phyloP scores from a whole-genome alignment of 2,797 vertebrate species.

The Poecilia picta region DNA sequence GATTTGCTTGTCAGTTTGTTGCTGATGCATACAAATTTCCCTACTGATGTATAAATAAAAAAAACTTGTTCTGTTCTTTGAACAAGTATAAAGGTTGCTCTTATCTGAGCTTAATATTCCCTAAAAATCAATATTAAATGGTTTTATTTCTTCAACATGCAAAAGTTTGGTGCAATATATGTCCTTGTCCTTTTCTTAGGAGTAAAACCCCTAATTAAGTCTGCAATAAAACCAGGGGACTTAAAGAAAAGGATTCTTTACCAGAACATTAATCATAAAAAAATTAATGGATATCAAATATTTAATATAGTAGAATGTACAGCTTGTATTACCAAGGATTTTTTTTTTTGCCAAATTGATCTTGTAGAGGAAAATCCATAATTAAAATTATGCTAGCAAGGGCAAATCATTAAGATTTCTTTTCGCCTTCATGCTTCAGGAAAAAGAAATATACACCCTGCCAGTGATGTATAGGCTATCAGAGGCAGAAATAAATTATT shows the following conservation, averaged over 20 bases:
- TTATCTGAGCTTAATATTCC: conserved; percentile 49
- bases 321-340: conserved; percentile 83
- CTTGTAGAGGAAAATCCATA: conserved; percentile 85
- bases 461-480: conserved; percentile 83
- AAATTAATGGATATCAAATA: conserved; percentile 86
- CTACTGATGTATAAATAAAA: conserved; percentile 34
- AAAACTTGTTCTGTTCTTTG: conserved; percentile 12
- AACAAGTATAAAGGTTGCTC: conserved; percentile 23
- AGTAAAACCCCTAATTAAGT: conserved; percentile 83
- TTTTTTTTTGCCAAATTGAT: conserved; percentile 81
- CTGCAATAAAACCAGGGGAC: conserved; percentile 81
- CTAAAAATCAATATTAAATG: conserved; percentile 79
- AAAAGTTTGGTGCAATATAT: conserved; percentile 75
- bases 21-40: background rate
- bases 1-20: background rate
- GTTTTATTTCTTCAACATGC: conserved; percentile 73
- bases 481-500: conserved; percentile 80
- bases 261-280: conserved; percentile 86
- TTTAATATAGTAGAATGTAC: conserved; percentile 87
- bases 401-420: conserved; percentile 85
- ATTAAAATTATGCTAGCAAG: conserved; percentile 86
- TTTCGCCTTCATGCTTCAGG: conserved; percentile 76
- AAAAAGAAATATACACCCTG: conserved; percentile 82
- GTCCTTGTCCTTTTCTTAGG: conserved; percentile 72
- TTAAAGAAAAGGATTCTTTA: conserved; percentile 85